These are phyloP conservation scores for Yoshiicerus persimilis DNA, from an alignment of 1,140 invertebrate species.

Conservation along the genomic window DNA sequence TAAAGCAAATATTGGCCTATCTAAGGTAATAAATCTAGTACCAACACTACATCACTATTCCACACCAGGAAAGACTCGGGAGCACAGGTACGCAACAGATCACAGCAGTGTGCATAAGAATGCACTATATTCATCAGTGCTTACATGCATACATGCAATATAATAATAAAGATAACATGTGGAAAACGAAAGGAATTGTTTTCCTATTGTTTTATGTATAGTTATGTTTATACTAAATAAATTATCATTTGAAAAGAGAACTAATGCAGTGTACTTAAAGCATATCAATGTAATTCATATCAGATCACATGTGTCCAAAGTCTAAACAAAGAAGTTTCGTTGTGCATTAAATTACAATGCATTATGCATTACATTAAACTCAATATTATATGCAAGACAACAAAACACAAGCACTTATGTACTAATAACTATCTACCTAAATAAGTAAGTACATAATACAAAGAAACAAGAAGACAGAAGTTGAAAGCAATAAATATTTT, in stretches of 20 bases:
- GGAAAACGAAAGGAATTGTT: background rate
- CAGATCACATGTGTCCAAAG: background rate
- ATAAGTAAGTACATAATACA: background rate
- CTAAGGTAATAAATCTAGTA: background rate
- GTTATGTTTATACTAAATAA: background rate
- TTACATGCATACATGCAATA: no score
- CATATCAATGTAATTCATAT: background rate
- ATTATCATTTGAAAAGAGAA: background rate
- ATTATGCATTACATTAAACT: background rate
- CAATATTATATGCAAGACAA: background rate
- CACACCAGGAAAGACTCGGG: background rate
- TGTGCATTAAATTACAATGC: background rate
- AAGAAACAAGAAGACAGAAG: background rate
- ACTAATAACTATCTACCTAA: background rate
- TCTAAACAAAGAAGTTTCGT: background rate
- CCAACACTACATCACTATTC: background rate
- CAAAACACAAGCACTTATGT: background rate
- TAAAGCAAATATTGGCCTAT: conserved; percentile 17
- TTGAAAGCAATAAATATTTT: conserved; percentile 13
- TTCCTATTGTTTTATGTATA: background rate
- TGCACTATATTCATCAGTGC: background rate
- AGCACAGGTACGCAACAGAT: background rate
- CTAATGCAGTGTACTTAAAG: background rate
- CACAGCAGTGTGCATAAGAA: background rate
- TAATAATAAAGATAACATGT: background rate